A percentile compares a stretch with the other conserved stretches of the same genome.
Evolutionary conservation across 2,113 vertebrate genomes (phyloP).

Genomic region (Lepidothrix coronata): DNA sequence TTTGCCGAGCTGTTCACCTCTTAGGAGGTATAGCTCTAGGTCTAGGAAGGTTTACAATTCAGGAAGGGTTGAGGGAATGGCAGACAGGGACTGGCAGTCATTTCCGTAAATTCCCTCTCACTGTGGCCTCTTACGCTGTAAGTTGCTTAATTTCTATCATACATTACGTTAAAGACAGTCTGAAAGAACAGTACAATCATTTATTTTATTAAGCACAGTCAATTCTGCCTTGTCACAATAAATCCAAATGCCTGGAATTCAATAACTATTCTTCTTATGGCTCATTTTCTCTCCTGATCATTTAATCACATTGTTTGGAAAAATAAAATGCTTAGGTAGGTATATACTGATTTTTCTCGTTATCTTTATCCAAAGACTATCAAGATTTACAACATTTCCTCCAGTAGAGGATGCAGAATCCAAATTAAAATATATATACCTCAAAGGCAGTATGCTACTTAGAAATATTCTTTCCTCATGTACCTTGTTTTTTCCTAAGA

Average conservation of each 20-base stretch:
- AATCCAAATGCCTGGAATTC: background rate
- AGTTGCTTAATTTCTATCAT: background rate
- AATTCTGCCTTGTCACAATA: background rate
- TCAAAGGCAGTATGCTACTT: background rate
- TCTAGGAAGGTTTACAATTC: background rate
- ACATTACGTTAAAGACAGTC: background rate
- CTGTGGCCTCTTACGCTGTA: background rate
- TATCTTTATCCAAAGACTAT: background rate
- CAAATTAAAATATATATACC: background rate
- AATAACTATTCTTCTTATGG: background rate
- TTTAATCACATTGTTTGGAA: background rate
- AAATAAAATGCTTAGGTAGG: background rate
- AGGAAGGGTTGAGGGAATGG: background rate
- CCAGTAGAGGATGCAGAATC: background rate
- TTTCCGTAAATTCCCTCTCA: background rate
- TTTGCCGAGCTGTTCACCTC: background rate
- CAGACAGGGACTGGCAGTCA: background rate
- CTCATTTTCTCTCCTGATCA: background rate
- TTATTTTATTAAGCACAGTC: background rate
- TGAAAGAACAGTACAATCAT: background rate
- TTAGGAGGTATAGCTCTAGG: background rate
- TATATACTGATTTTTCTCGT: background rate
- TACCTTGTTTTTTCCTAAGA: background rate
- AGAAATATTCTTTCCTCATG: background rate
- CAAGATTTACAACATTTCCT: background rate